Percentiles rank a stretch among this genome's conserved stretches.
Evolutionary conservation across 2,888 invertebrate genomes (phyloP).

Genomic region (Physocephala rufipes): DNA sequence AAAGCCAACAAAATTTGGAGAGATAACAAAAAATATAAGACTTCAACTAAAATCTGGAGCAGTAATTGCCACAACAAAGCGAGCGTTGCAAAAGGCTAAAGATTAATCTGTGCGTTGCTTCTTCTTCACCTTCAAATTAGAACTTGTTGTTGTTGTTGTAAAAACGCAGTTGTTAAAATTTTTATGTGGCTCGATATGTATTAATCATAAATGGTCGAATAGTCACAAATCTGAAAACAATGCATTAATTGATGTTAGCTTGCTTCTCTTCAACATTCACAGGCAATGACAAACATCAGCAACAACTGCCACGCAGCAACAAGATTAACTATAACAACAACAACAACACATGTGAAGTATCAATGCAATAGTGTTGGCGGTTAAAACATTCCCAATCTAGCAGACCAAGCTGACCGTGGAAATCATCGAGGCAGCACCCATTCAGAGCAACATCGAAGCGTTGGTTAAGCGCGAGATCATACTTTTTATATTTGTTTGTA

Average conservation of each 20-base stretch:
- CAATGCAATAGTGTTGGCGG: constrained; percentile 20
- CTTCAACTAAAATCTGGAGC: neutral
- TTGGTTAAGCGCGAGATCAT: neutral
- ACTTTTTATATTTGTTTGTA: neutral
- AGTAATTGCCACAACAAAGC: constrained; percentile 9
- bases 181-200: neutral
- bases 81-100: neutral
- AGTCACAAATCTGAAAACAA: neutral
- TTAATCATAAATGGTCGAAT: too few species aligned
- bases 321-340: constrained; percentile 1
- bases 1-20: too few species aligned
- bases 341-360: neutral
- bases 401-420: neutral
- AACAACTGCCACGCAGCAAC: neutral
- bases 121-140: neutral
- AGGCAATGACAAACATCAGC: neutral
- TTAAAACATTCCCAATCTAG: constrained; percentile 22
- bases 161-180: neutral
- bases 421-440: constrained; percentile 28
- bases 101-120: constrained; percentile 26
- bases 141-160: neutral
- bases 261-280: neutral
- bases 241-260: constrained; percentile 29
- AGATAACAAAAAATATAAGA: neutral
- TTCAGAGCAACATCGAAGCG: neutral